phyloP scores from a whole-genome alignment of 2,888 invertebrate genomes.

The Melipona beecheii region DNA sequence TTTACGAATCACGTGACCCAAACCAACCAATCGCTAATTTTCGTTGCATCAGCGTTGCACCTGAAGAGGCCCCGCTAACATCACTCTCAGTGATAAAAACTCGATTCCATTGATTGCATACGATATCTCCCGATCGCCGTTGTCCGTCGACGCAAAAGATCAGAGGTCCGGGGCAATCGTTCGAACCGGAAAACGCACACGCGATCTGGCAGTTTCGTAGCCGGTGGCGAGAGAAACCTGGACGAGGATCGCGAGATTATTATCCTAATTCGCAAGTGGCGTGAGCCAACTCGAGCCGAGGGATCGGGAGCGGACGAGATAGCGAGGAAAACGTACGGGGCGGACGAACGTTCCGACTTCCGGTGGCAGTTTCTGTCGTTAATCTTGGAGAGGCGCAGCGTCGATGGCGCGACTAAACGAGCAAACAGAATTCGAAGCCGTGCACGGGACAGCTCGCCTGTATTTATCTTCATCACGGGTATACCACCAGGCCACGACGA shows the following conservation, averaged over 20 bases:
- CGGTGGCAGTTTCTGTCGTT: slow-evolving; percentile 63
- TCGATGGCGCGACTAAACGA: slow-evolving; percentile 49
- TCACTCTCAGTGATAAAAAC: not conserved
- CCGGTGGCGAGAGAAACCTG: slow-evolving; percentile 27
- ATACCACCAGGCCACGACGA: slow-evolving; percentile 27
- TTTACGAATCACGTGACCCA: too few relatives aligned
- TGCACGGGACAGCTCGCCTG: slow-evolving; percentile 42
- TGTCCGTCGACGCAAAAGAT: slow-evolving; percentile 16
- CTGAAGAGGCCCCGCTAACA: too few relatives aligned
- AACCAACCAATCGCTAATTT: too few relatives aligned
- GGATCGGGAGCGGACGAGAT: slow-evolving; percentile 53
- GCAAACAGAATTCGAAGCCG: slow-evolving; percentile 34
- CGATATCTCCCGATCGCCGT: slow-evolving; percentile 6
- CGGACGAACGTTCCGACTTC: slow-evolving; percentile 53
- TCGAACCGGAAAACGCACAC: slow-evolving; percentile 56
- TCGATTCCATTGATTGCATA: slow-evolving; percentile 19
- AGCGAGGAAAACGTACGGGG: slow-evolving; percentile 51
- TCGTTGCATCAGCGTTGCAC: too few relatives aligned
- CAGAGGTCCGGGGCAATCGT: slow-evolving; percentile 7
- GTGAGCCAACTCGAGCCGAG: slow-evolving; percentile 53
- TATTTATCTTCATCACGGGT: slow-evolving; percentile 61
- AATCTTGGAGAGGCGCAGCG: slow-evolving; percentile 55
- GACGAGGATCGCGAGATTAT: slow-evolving; percentile 52
- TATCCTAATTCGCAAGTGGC: slow-evolving; percentile 68
- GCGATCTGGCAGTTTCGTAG: slow-evolving; percentile 64